These are phyloP conservation scores for Periophthalmus magnuspinnatus DNA, from an alignment of 2,797 vertebrate species.

Conservation along the genomic window DNA sequence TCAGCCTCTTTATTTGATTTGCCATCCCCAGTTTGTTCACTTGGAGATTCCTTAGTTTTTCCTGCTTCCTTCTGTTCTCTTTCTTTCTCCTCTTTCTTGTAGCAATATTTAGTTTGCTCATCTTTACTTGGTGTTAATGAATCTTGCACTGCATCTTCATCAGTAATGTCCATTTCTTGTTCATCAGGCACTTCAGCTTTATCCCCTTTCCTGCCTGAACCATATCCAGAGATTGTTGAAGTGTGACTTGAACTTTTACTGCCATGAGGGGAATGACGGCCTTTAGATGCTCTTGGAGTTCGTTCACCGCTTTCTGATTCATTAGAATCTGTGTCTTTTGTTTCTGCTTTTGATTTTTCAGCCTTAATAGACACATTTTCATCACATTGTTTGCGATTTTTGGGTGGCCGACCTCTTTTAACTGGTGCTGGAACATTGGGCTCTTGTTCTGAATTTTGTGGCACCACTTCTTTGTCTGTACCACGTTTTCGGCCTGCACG, in stretches of 20 bases:
- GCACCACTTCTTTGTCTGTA: slow-evolving; percentile 82
- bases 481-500: slow-evolving; percentile 86
- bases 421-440: slow-evolving; percentile 67
- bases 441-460: slow-evolving; percentile 76
- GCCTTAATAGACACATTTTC: slow-evolving; percentile 79
- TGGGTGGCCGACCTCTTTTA: slow-evolving; percentile 89
- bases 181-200: slow-evolving; percentile 71
- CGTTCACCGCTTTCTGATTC: slow-evolving; percentile 80
- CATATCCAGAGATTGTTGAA: slow-evolving; percentile 54
- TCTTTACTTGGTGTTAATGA: slow-evolving; percentile 54
- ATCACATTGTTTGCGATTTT: slow-evolving; percentile 85
- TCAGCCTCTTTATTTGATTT: slow-evolving; percentile 63
- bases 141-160: slow-evolving; percentile 57
- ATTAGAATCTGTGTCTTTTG: slow-evolving; percentile 84
- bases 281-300: slow-evolving; percentile 80
- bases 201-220: slow-evolving; percentile 81
- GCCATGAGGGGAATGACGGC: slow-evolving; percentile 83
- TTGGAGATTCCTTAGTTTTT: slow-evolving; percentile 47
- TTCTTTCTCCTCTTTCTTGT: slow-evolving; percentile 80
- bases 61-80: slow-evolving; percentile 50
- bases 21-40: slow-evolving; percentile 55
- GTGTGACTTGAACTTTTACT: slow-evolving; percentile 78
- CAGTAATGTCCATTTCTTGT: slow-evolving; percentile 71
- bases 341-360: slow-evolving; percentile 79
- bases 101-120: slow-evolving; percentile 54